Conservation (phyloP, 2,113 vertebrate species). For the Montifringilla adamsi region DNA sequence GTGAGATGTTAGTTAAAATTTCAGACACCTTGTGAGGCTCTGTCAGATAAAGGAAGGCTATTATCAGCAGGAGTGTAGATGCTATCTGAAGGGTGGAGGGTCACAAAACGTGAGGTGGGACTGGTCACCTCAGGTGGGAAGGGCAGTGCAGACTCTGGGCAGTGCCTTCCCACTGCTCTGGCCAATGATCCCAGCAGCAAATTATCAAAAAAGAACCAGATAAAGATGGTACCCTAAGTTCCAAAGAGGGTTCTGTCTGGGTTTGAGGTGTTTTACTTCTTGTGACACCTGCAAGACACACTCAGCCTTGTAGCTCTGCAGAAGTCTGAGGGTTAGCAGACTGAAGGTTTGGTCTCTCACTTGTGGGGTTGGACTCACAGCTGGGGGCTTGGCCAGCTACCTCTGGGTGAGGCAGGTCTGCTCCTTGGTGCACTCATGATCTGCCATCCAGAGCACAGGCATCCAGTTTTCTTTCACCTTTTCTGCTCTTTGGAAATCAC, state of each 20-base stretch:
- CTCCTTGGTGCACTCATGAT: background rate
- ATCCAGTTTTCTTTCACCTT: background rate
- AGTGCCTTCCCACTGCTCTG: background rate
- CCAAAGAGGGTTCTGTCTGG: background rate
- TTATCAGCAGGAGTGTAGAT: background rate
- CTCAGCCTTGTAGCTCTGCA: background rate
- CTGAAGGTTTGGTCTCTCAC: background rate
- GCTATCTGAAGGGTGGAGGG: background rate
- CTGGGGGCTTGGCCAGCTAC: background rate
- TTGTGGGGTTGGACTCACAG: fast-evolving
- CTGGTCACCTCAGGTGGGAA: background rate
- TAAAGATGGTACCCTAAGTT: background rate
- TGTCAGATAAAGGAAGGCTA: background rate
- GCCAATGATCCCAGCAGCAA: background rate
- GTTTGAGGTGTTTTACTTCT: background rate
- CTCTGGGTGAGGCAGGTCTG: background rate
- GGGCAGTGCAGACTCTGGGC: background rate
- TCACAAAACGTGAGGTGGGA: background rate
- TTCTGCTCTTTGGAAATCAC: background rate
- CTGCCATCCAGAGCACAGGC: background rate
- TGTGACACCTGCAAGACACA: background rate
- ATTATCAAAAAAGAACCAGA: background rate
- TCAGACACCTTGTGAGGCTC: background rate
- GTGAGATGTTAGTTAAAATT: slow-evolving; percentile 42
- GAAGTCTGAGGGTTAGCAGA: background rate